Conservation (phyloP, 2,888 invertebrate genomes). For the Panopea generosa region DNA sequence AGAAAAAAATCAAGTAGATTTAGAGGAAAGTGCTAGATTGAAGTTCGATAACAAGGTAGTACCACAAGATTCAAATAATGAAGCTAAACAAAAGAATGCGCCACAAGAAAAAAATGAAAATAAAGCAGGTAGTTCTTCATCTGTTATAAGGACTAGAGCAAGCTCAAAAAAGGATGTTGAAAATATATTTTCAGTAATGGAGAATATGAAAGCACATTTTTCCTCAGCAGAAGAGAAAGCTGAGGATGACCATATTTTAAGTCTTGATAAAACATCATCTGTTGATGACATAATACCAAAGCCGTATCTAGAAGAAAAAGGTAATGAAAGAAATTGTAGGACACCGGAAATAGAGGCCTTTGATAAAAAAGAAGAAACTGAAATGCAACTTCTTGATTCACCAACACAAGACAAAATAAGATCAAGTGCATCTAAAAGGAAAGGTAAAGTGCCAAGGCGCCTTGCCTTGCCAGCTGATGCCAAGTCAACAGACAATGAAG, state of each 20-base stretch:
- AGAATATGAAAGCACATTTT: too few species aligned
- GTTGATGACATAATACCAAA: too few species aligned
- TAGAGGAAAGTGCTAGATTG: too few species aligned
- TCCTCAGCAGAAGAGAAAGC: too few species aligned
- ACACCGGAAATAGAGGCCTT: not conserved
- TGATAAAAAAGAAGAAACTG: not conserved
- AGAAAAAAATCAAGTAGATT: not conserved
- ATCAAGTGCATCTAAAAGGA: constrained; percentile 57
- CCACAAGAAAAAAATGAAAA: not conserved
- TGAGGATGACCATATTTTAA: too few species aligned
- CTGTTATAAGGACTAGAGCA: too few species aligned
- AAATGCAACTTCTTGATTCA: constrained; percentile 5
- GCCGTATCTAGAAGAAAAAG: not conserved
- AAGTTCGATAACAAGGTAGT: too few species aligned
- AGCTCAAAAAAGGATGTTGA: too few species aligned
- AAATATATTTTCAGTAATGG: too few species aligned
- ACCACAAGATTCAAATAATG: not conserved
- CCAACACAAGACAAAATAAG: constrained; percentile 15
- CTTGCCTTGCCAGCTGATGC: constrained; percentile 17
- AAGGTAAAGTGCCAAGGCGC: constrained; percentile 45
- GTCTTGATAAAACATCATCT: too few species aligned
- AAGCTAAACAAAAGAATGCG: not conserved
- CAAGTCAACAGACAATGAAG: constrained; percentile 11
- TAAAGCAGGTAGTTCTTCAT: not conserved
- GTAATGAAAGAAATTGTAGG: not conserved